Percentiles rank a stretch among this genome's conserved stretches.
These are phyloP conservation scores for Denticeps clupeoides DNA, from an alignment of 2,797 vertebrate genomes.

Conservation along the genomic window DNA sequence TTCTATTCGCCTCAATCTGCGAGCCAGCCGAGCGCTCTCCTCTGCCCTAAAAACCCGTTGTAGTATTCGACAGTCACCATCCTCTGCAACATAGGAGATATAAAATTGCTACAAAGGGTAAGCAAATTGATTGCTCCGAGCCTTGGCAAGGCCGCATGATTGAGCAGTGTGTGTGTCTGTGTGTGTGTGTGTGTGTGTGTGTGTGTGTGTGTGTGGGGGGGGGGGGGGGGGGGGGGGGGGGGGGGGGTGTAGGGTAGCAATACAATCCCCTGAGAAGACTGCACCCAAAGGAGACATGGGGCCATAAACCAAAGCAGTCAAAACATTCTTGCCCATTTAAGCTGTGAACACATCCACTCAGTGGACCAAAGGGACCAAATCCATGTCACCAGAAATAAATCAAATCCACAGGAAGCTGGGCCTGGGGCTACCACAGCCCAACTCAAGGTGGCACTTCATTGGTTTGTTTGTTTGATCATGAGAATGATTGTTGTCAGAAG, in stretches of 20 bases:
- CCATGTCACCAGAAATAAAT: constrained; percentile 12
- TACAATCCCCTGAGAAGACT: constrained; percentile 5
- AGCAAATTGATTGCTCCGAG: too few relatives aligned
- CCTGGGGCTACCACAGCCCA: not conserved
- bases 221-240: too few relatives aligned
- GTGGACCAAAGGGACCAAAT: constrained; percentile 6
- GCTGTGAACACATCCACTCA: constrained; percentile 1
- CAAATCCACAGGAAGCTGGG: constrained; percentile 1
- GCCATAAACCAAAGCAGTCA: not conserved
- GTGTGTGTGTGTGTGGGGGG: not conserved
- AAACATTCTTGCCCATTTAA: constrained; percentile 1
- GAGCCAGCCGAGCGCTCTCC: too few relatives aligned
- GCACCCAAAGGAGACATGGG: constrained; percentile 3
- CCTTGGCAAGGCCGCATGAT: not conserved
- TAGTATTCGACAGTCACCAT: too few relatives aligned
- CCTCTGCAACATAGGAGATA: too few relatives aligned
- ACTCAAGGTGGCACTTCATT: constrained; percentile 2
- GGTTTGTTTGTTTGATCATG: constrained; percentile 5
- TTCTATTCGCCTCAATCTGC: too few relatives aligned
- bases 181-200: not conserved
- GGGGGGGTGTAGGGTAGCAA: constrained; percentile 7
- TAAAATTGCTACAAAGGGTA: too few relatives aligned
- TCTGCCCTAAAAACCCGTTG: too few relatives aligned
- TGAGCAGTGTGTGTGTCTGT: not conserved
- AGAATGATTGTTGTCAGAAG: constrained; percentile 4